A percentile compares a stretch with the other conserved stretches of the same genome.
These are phyloP conservation scores for Microctenopoma lineatum DNA, from an alignment of 2,797 vertebrate genomes.

Conservation along the genomic window DNA sequence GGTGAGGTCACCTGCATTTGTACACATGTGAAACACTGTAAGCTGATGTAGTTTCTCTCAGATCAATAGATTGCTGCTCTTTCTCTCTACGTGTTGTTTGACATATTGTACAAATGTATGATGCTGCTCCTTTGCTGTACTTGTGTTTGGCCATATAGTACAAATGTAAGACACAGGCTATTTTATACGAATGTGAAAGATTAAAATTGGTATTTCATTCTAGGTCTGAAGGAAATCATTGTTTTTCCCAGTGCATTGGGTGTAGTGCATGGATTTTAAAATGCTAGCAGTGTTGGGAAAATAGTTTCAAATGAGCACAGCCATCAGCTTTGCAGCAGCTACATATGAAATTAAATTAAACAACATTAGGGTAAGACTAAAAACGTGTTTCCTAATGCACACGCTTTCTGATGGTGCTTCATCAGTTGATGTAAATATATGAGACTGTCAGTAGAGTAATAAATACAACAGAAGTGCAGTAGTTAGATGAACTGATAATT, in stretches of 20 bases:
- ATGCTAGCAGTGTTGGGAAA: too few species aligned
- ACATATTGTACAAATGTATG: not conserved
- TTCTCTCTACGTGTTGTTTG: not conserved
- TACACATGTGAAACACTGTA: not conserved
- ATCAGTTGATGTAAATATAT: too few species aligned
- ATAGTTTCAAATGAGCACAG: too few species aligned
- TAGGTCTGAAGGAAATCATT: not conserved
- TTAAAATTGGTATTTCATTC: not conserved
- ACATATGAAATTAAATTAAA: too few species aligned
- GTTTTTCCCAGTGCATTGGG: not conserved
- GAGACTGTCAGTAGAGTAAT: too few species aligned
- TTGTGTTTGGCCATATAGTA: not conserved
- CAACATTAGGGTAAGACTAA: too few species aligned
- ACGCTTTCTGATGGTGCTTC: too few species aligned
- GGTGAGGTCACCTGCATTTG: conserved; percentile 30
- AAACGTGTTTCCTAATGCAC: too few species aligned
- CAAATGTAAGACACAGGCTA: not conserved
- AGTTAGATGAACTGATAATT: too few species aligned
- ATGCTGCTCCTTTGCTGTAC: not conserved
- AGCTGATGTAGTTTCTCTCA: not conserved
- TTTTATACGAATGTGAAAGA: not conserved
- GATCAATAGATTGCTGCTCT: conserved; percentile 15
- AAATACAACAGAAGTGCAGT: too few species aligned
- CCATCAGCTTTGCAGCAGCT: too few species aligned
- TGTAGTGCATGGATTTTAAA: not conserved